Evolutionary conservation across 2,113 vertebrate genomes (phyloP), one percentile per base, ranked within the genome.

Genomic region (Lichenostomus cassidix): DNA sequence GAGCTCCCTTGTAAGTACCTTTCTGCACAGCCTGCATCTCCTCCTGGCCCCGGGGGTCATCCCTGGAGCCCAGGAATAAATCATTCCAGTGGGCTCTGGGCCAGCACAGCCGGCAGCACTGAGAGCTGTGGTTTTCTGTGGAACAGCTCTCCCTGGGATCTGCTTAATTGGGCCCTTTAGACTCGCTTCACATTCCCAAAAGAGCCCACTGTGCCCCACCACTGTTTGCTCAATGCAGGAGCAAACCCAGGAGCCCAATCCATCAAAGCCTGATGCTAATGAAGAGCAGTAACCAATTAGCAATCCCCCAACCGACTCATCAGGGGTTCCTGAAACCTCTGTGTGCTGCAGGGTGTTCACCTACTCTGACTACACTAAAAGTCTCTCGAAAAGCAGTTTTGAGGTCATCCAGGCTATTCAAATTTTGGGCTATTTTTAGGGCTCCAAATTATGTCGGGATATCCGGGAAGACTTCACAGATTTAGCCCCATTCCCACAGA

Each of bases 381-480:
- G 27, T 21, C 73, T n/a, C 87, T 47, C 8, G 15, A 59, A 95
- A 90, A 94, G 70, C 55, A 69, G 67, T 52, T 85, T 67, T 0
- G 62, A 89, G 80, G 73, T 90, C 52, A 15, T 19, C 8, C 6
- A 12, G 53, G 73, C 90, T 68, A 33, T 83, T 92, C 50, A 16
- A 47, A 39, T 85, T 78, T 67, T 50, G 35, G 19, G 82, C 28
- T 94, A 92, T 96, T 96, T 95, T 95, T 92, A 97, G 80, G 63
- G 50, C 29, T 95, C 70, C 89, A 59, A 90, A 80, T 95, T 41
- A 89, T 29, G 89, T 1, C 5, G 46, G 89, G 94, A 94, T 76
- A 92, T 96, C 94, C 50, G 91, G 96, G 94, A 96, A 96, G 71
- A 70, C 50, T 93, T 96, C 89, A 82, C 80, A 92, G 70, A 86